Base-by-base conservation (phyloP, 2,888 invertebrate genomes). In the Cinara cedri region DNA sequence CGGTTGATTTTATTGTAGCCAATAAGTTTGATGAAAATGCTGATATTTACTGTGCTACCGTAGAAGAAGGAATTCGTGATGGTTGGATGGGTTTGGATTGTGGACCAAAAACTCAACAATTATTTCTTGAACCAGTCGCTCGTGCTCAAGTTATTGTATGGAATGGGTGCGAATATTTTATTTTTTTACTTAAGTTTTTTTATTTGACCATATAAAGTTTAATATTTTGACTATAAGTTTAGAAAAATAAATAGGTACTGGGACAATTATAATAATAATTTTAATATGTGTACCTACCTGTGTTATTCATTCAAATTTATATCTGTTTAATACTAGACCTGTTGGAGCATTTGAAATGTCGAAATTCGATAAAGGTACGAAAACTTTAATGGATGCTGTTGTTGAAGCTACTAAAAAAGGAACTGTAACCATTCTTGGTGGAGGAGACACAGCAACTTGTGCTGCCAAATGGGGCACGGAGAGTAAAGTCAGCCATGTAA, bases 331-430 rank as follows among this genome's bases (percentile, higher is more conserved):
- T 60, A 44, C 49, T 70, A 94, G 95, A 13, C 99, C 99, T 1
- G 93, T 95, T 78, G 99, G 99, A 80, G 99, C 99, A 14, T 99
- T 99, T 86, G 99, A 99, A 87, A 98, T 95, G 85, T 93, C 93
- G 57, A 95, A 95, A 86, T 99, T 98, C 86, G 91, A 93, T 8
- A 90, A 91, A 68, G 98, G 98, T 82, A 98, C 98, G 44, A 93
- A 95, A 85, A 88, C 91, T 21, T 87, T 99, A 57, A 97, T 99
- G 97, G 96, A 98, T 84, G 93, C 91, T 75, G 97, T 99, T 46
- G 97, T 98, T 1, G 90, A 90, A 51, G 95, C 93, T 0, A 99
- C 99, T 1, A 87, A 89, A 81, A 89, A 88, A 49, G 98, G 98
- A 80, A 89, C 94, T 13, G 90, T 93, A 75, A 92, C 94, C 49